phyloP scores from a whole-genome alignment of 2,797 vertebrate genomes.

The Acrocephalus scirpaceus region DNA sequence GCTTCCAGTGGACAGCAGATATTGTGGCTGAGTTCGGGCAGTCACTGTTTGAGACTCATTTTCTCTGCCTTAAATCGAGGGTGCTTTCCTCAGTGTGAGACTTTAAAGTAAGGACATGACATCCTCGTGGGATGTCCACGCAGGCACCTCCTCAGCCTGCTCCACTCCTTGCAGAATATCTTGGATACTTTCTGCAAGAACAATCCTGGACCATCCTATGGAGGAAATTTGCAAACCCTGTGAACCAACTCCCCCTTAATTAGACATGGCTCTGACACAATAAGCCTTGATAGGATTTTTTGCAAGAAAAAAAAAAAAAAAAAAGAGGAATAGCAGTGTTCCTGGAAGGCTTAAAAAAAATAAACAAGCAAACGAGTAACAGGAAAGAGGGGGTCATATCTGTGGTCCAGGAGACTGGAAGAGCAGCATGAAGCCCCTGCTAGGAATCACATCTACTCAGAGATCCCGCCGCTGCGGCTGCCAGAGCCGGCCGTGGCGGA shows the following conservation, averaged over 20 bases:
- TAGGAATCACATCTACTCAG: neutral
- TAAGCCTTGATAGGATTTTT: neutral
- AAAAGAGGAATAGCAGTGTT: neutral
- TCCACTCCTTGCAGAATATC: neutral
- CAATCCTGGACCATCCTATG: neutral
- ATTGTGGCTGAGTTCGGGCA: rapidly evolving
- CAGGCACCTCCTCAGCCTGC: neutral
- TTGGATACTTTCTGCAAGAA: neutral
- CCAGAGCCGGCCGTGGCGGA: neutral
- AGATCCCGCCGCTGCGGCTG: neutral
- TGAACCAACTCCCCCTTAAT: neutral
- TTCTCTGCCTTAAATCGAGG: neutral
- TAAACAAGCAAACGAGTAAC: neutral
- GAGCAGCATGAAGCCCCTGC: neutral
- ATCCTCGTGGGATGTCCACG: rapidly evolving
- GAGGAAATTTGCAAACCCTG: neutral
- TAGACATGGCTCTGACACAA: neutral
- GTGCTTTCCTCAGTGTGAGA: neutral
- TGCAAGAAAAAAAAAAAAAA: neutral
- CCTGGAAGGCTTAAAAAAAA: neutral
- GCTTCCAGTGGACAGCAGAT: neutral
- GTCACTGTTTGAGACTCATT: neutral
- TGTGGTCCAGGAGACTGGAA: neutral
- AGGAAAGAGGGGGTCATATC: neutral
- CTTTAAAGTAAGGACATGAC: neutral